Percentiles rank a stretch among this genome's conserved stretches.
Conservation (phyloP, 2,797 vertebrate species). For the Triplophysa yarkandensis region DNA sequence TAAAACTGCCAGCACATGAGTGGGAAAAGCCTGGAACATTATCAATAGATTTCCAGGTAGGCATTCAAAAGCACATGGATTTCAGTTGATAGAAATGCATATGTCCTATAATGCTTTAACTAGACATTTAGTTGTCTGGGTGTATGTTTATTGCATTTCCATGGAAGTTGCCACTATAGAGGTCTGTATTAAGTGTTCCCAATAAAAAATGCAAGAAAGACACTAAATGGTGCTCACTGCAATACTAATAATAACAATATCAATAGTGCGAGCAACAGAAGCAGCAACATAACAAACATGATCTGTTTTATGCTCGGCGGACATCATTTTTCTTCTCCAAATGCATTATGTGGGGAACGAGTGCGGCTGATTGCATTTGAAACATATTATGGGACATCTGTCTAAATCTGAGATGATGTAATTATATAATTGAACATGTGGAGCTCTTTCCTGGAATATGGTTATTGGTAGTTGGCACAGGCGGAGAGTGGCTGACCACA, state of each 20-base stretch:
- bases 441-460: constrained; percentile 65
- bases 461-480: constrained; percentile 60
- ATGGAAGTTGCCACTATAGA: not conserved
- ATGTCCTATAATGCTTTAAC: constrained; percentile 17
- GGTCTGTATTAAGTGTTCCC: constrained; percentile 1
- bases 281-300: constrained; percentile 57
- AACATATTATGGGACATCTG: constrained; percentile 65
- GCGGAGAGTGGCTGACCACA: constrained; percentile 41
- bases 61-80: not conserved
- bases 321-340: constrained; percentile 61
- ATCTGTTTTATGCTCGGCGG: constrained; percentile 53
- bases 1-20: constrained; percentile 10
- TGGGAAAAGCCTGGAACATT: not conserved
- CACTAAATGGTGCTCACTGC: constrained; percentile 15
- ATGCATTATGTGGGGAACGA: constrained; percentile 59
- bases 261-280: constrained; percentile 24
- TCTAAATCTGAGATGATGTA: constrained; percentile 64
- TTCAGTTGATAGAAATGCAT: not conserved
- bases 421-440: constrained; percentile 66
- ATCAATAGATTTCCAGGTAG: constrained; percentile 14
- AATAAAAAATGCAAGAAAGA: not conserved
- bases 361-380: constrained; percentile 63
- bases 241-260: constrained; percentile 47
- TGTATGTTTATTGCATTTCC: constrained; percentile 30
- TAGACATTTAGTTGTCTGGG: constrained; percentile 28